Percentiles rank a stretch among this genome's conserved stretches.
Conservation (phyloP, 2,113 vertebrate genomes). For the Neoarius graeffei region DNA sequence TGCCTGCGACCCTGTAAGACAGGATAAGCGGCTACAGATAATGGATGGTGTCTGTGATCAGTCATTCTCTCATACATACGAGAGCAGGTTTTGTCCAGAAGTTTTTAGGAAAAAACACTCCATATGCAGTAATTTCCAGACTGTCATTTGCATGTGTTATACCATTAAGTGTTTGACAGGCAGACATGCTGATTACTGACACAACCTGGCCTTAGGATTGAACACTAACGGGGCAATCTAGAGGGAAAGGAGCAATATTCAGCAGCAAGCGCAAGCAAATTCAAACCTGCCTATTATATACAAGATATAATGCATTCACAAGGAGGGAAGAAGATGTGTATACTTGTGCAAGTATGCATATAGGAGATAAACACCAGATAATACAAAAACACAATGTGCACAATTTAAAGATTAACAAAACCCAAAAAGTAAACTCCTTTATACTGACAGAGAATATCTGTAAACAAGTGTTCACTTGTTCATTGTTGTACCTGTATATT, state of each 20-base stretch:
- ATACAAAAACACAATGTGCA: background rate
- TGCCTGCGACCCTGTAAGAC: too few species aligned
- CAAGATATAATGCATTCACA: conserved; percentile 55
- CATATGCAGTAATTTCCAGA: background rate
- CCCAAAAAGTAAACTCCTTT: too few species aligned
- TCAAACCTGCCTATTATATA: conserved; percentile 53
- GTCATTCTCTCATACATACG: background rate
- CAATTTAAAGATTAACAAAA: background rate
- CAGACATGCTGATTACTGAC: conserved; percentile 33
- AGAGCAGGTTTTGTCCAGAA: background rate
- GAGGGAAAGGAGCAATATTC: conserved; percentile 53
- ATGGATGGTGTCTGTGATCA: background rate
- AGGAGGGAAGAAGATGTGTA: conserved; percentile 28
- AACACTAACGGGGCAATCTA: conserved; percentile 55
- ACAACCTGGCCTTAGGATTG: conserved; percentile 55
- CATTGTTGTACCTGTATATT: too few species aligned
- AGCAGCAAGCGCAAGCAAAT: conserved; percentile 47
- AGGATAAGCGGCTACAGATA: too few species aligned
- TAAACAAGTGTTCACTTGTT: too few species aligned
- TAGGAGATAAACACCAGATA: background rate
- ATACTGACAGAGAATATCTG: too few species aligned
- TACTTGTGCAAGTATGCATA: background rate
- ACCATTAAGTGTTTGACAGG: conserved; percentile 25
- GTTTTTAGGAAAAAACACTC: background rate
- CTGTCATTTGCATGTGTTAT: background rate